phyloP scores from a whole-genome alignment of 2,888 invertebrate species.

The Aphidius colemani region DNA sequence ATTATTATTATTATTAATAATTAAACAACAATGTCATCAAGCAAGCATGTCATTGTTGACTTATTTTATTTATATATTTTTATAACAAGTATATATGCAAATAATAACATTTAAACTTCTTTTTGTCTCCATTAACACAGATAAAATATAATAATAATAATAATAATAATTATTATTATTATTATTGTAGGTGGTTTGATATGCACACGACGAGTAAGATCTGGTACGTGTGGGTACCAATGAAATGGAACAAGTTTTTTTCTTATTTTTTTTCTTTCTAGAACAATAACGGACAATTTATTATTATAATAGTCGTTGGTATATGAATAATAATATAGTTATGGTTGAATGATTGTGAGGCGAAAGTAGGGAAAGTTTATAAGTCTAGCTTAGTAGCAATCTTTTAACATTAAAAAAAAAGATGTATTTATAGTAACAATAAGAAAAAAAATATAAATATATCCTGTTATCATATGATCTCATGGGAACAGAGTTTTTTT shows the following conservation, averaged over 20 bases:
- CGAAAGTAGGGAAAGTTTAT: constrained; percentile 48
- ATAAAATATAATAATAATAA: neutral
- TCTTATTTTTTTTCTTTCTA: neutral
- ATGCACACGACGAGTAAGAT: too few species aligned
- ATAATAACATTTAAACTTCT: too few species aligned
- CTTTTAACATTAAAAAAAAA: too few species aligned
- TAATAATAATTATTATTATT: neutral
- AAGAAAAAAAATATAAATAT: too few species aligned
- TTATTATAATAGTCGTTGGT: constrained; percentile 1
- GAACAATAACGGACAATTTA: neutral
- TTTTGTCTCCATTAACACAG: neutral
- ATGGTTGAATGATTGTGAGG: constrained; percentile 29
- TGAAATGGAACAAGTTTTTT: too few species aligned
- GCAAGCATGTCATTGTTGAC: neutral
- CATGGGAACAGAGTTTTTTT: too few species aligned
- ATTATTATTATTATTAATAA: neutral
- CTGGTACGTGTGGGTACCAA: too few species aligned
- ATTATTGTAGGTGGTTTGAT: neutral
- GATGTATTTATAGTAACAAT: too few species aligned
- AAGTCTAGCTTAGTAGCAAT: too few species aligned
- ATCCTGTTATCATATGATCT: too few species aligned
- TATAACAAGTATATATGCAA: too few species aligned
- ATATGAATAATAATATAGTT: constrained; percentile 7
- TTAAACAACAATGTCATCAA: neutral
- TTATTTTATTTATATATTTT: neutral